Evolutionary conservation across 2,888 invertebrate genomes (phyloP), one percentile per base, ranked within the genome.

Genomic region (Brachynemurus nebulosus): DNA sequence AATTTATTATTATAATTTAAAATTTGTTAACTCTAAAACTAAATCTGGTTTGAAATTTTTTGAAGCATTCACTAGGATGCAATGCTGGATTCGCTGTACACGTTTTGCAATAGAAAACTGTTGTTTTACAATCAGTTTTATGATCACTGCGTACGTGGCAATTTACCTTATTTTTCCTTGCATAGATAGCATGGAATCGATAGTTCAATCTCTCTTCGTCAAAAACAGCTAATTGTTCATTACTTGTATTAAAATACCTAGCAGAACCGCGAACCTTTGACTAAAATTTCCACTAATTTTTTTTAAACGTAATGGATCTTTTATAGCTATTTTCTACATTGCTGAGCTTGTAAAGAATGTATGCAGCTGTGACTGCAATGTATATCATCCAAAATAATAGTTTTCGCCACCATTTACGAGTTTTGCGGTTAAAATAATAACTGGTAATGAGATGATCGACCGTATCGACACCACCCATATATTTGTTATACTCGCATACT

Each of bases 361-460:
- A n/a, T n/a, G n/a, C n/a, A n/a, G n/a, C n/a, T n/a, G n/a, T n/a
- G n/a, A n/a, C n/a, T n/a, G n/a, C n/a, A n/a, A n/a, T n/a, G n/a
- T n/a, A n/a, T n/a, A n/a, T n/a, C n/a, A 50, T 52, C 48, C 50
- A 49, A 47, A 54, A 54, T 48, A 54, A 54, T 33, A 54, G 45
- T 36, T 54, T 55, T 17, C 51, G 43, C 52, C 54, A 52, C 53
- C 53, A 55, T 49, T 56, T 56, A 2, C 53, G 45, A 9, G 51
- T 46, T 50, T 54, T 54, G 18, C 47, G 33, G 3, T 54, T 25
- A 48, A 54, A 56, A 44, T 49, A 51, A 47, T 54, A 55, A n/a
- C 49, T 48, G 1, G 51, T 49, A 18, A 48, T 46, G 44, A 52
- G 53, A 20, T 53, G 53, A 44, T 54, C 52, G 1, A 53, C 53